These are phyloP conservation scores for Heliconius erato DNA, from an alignment of 2,888 invertebrate species.

Conservation along the genomic window DNA sequence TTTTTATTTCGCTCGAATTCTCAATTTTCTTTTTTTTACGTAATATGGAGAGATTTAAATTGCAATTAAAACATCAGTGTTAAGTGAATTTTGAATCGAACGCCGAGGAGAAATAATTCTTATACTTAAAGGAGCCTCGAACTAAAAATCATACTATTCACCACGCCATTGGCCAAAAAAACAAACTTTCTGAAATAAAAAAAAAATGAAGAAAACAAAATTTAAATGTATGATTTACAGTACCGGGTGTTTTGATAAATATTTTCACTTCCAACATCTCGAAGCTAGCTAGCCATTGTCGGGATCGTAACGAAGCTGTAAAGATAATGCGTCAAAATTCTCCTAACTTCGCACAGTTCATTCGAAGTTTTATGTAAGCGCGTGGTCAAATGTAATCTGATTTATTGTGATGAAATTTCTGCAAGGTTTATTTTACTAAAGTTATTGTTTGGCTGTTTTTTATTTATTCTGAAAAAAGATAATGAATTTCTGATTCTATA, in stretches of 20 bases:
- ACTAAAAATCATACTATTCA: background rate
- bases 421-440: background rate
- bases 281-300: background rate
- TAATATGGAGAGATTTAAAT: too few relatives aligned
- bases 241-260: slow-evolving; percentile 4
- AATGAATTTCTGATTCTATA: background rate
- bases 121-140: too few relatives aligned
- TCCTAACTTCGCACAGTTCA: slow-evolving; percentile 37
- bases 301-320: slow-evolving; percentile 37
- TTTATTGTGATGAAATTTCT: slow-evolving; percentile 24
- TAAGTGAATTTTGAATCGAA: background rate
- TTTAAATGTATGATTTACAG: background rate
- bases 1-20: too few relatives aligned
- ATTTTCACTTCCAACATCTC: slow-evolving; percentile 6
- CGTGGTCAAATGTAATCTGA: slow-evolving; percentile 24
- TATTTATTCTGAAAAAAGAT: background rate
- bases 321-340: slow-evolving; percentile 45
- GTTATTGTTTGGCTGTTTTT: background rate
- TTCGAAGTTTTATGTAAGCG: slow-evolving; percentile 39
- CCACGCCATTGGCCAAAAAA: background rate
- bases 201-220: background rate
- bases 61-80: too few relatives aligned
- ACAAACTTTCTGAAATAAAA: background rate
- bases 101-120: background rate
- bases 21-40: too few relatives aligned